Conservation (phyloP, 2,797 vertebrate species). For the Tokudaia tokunoshimensis region DNA sequence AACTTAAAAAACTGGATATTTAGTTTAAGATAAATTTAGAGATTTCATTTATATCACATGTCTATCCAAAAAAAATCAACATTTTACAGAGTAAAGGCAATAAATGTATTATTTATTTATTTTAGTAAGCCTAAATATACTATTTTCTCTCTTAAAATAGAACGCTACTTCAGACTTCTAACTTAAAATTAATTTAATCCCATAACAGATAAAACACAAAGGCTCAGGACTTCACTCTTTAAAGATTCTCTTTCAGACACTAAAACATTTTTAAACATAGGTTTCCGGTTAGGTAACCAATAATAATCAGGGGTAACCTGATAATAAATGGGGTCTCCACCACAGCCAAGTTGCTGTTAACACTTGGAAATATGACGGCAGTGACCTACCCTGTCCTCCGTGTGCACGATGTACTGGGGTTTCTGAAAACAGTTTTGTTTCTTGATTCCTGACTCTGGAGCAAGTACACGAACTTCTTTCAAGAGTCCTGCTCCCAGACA, state of each 20-base stretch:
- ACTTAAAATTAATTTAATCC: background rate
- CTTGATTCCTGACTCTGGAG: background rate
- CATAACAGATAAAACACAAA: background rate
- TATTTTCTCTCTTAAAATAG: conserved; percentile 11
- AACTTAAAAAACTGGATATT: background rate
- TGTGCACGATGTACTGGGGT: background rate
- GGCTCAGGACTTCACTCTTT: conserved; percentile 4
- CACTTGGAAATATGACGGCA: background rate
- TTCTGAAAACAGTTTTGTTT: background rate
- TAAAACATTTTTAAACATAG: background rate
- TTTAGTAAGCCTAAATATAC: background rate
- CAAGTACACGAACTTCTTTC: background rate
- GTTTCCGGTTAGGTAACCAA: background rate
- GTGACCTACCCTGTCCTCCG: background rate
- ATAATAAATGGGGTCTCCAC: background rate
- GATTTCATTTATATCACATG: background rate
- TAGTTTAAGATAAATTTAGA: background rate
- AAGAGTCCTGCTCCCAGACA: background rate
- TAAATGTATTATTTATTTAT: background rate
- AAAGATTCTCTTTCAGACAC: background rate
- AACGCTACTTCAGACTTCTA: background rate
- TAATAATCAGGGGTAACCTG: background rate
- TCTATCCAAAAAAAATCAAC: background rate
- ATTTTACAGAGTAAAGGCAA: background rate
- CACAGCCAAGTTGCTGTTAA: background rate